Evolutionary conservation across 2,797 vertebrate species (phyloP).

Genomic region (Sebastes melanostomus): DNA sequence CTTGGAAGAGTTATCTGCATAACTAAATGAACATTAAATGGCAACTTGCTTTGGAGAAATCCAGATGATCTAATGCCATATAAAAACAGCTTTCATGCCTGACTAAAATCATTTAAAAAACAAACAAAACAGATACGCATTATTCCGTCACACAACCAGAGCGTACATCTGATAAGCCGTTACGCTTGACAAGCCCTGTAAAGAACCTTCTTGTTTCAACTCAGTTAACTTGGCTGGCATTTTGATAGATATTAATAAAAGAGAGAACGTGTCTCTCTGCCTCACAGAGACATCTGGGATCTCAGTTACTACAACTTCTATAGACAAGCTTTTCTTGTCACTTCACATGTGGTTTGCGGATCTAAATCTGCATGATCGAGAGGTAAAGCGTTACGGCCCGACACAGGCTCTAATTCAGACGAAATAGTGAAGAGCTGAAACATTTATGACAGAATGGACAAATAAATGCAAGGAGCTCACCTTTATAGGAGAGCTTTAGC

Average conservation of each 20-base stretch:
- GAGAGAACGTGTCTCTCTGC: neutral
- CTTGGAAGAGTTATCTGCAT: neutral
- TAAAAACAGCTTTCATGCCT: neutral
- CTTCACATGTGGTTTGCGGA: neutral
- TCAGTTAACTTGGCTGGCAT: neutral
- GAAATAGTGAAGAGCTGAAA: neutral
- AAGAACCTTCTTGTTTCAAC: conserved; percentile 6
- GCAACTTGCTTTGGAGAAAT: neutral
- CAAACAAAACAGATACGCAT: neutral
- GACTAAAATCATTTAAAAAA: neutral
- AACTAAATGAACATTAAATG: neutral
- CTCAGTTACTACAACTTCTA: neutral
- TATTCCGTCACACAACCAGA: neutral
- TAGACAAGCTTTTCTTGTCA: neutral
- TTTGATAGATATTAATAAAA: conserved; percentile 4
- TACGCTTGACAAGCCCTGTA: neutral
- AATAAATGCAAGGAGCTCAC: conserved; percentile 76
- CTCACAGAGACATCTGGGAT: neutral
- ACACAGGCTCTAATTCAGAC: neutral
- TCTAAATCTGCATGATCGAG: neutral
- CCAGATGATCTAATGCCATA: neutral
- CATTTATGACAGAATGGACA: neutral
- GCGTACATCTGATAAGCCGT: neutral
- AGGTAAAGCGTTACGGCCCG: neutral
- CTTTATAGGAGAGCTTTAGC: conserved; percentile 95